Evolutionary conservation across 2,113 vertebrate species (phyloP).

Genomic region (Stigmatopora argus): DNA sequence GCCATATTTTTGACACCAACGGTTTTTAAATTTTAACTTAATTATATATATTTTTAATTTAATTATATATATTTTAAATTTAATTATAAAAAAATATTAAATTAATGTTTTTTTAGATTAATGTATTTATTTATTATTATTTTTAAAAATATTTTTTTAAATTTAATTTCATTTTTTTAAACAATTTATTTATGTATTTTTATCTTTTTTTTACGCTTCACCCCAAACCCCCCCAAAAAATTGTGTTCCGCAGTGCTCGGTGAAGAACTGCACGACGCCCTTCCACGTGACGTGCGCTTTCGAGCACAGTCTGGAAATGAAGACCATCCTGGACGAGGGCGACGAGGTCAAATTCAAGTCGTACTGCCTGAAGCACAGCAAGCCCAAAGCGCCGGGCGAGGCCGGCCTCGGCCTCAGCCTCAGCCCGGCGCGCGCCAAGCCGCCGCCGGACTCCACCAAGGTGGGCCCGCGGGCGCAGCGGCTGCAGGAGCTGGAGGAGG

Average conservation of each 20-base stretch:
- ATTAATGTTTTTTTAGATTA: too few relatives aligned
- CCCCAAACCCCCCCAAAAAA: too few relatives aligned
- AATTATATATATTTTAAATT: too few relatives aligned
- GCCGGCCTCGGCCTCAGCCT: constrained; percentile 71
- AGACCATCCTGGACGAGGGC: constrained; percentile 91
- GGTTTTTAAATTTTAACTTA: too few relatives aligned
- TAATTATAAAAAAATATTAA: too few relatives aligned
- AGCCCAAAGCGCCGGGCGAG: constrained; percentile 76
- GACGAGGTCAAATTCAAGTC: constrained; percentile 98
- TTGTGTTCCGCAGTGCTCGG: constrained; percentile 78
- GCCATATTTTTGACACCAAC: too few relatives aligned
- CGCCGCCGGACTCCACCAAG: constrained; percentile 76
- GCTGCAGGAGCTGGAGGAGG: constrained; percentile 90
- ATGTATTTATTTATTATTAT: too few relatives aligned
- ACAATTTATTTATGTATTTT: too few relatives aligned
- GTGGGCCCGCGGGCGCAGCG: constrained; percentile 86
- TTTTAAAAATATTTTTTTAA: too few relatives aligned
- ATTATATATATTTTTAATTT: too few relatives aligned
- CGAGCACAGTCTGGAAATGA: constrained; percentile 96
- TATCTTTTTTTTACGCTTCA: too few relatives aligned
- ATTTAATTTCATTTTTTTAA: too few relatives aligned
- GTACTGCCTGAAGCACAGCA: constrained; percentile 94
- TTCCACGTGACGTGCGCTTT: constrained; percentile 99
- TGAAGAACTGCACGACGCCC: constrained; percentile 96
- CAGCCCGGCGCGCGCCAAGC: constrained; percentile 75